Evolutionary conservation across 2,113 vertebrate species (phyloP).

Genomic region (Rhabdornis inornatus): DNA sequence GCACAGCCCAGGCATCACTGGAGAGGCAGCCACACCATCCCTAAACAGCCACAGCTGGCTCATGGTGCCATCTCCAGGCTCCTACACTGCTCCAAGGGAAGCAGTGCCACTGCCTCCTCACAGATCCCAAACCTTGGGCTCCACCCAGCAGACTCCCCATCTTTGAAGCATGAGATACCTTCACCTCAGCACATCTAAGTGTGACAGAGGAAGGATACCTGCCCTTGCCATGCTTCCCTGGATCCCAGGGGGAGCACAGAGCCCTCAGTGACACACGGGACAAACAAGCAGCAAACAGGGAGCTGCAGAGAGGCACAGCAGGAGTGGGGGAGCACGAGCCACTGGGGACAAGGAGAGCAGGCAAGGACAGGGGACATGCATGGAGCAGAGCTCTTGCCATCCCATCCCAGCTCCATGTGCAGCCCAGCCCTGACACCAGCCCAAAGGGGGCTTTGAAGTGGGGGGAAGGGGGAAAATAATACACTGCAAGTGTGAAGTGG

Average conservation of each 20-base stretch:
- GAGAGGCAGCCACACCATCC: accelerated
- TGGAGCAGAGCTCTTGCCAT: background rate
- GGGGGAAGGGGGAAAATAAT: background rate
- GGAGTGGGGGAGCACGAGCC: background rate
- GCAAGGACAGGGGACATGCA: background rate
- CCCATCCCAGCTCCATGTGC: accelerated
- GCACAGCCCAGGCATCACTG: background rate
- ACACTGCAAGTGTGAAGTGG: conserved; percentile 42
- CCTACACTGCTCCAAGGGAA: background rate
- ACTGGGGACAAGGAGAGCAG: background rate
- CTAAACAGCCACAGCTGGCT: background rate
- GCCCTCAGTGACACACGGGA: background rate
- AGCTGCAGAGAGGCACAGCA: background rate
- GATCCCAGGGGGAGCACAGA: background rate
- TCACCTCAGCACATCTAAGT: background rate
- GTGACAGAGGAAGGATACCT: background rate
- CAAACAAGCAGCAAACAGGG: background rate
- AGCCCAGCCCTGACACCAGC: background rate
- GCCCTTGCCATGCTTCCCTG: accelerated
- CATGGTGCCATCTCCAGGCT: accelerated
- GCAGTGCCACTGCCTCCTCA: accelerated
- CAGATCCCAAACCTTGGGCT: background rate
- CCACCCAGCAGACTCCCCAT: background rate
- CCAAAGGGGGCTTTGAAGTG: background rate
- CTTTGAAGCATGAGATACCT: background rate